Evolutionary conservation across 2,888 invertebrate genomes (phyloP).

Genomic region (Acronicta alni): DNA sequence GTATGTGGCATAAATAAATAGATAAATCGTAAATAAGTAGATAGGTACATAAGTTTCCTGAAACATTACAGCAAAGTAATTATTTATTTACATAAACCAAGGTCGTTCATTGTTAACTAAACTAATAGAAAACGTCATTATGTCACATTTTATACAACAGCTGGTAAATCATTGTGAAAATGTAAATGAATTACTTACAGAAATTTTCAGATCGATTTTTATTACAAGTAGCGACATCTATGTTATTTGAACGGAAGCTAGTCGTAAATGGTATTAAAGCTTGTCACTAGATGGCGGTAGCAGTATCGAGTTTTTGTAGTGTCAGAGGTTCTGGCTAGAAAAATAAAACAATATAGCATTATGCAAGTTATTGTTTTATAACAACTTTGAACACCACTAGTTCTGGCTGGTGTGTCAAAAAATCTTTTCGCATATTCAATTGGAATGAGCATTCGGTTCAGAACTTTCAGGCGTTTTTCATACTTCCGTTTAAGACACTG

Average conservation of each 20-base stretch:
- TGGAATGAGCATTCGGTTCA: too few species aligned
- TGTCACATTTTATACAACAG: slow-evolving; percentile 1
- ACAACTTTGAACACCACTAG: too few species aligned
- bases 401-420: too few species aligned
- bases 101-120: slow-evolving; percentile 33
- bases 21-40: too few species aligned
- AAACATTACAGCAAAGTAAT: not conserved
- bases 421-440: too few species aligned
- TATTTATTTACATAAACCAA: slow-evolving; percentile 24
- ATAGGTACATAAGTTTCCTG: not conserved
- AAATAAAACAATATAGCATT: too few species aligned
- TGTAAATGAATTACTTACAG: slow-evolving; percentile 10
- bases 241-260: not conserved
- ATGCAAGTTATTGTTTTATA: too few species aligned
- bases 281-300: slow-evolving; percentile 13
- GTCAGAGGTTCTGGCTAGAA: too few species aligned
- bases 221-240: slow-evolving; percentile 25
- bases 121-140: slow-evolving; percentile 38
- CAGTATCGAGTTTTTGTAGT: not conserved
- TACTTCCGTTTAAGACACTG: too few species aligned
- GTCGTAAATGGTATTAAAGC: accelerated
- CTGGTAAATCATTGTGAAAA: slow-evolving; percentile 1
- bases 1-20: not conserved
- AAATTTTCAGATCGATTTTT: not conserved
- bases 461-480: too few species aligned